Evolutionary conservation across 2,888 invertebrate species (phyloP), one percentile per base, ranked within the genome.

Genomic region (Hypsopygia costalis): DNA sequence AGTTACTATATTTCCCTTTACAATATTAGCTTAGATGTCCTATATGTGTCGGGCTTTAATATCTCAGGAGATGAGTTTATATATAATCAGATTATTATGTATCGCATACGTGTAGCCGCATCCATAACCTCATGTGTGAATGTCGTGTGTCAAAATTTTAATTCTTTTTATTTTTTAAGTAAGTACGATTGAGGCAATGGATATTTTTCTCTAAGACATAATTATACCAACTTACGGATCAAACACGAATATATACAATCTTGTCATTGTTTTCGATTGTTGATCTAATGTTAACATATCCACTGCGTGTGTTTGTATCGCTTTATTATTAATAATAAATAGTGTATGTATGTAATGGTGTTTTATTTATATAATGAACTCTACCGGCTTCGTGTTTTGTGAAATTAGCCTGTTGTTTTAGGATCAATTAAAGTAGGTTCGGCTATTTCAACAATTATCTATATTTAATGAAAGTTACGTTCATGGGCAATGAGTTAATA

Each of bases 321-420:
- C 79, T 81, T 81, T 68, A 71, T 76, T 81, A 52, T 66, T 71
- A 65, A 62, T 70, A 75, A 78, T 83, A 85, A 82, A 81, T 72
- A 81, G 81, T 82, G 80, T 81, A 77, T 78, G 78, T 71, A 59
- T 54, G 44, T 52, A n/a, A 44, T 34, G 47, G 55, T 11, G 60
- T 58, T 68, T 69, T 49, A 69, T 69, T 73, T 63, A 16, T 16
- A 3, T 16, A 16, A 3, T 16, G 16, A n/a, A n/a, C n/a, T n/a
- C n/a, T n/a, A n/a, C n/a, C n/a, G n/a, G n/a, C n/a, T n/a, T n/a
- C n/a, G n/a, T n/a, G n/a, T n/a, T n/a, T n/a, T n/a, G n/a, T n/a
- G n/a, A n/a, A n/a, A n/a, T n/a, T n/a, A n/a, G n/a, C n/a, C n/a
- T n/a, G n/a, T n/a, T n/a, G n/a, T n/a, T n/a, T n/a, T n/a, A n/a